Percentiles rank a stretch among this genome's conserved stretches.
Evolutionary conservation across 2,888 invertebrate species (phyloP).

Genomic region (Elegia similella): DNA sequence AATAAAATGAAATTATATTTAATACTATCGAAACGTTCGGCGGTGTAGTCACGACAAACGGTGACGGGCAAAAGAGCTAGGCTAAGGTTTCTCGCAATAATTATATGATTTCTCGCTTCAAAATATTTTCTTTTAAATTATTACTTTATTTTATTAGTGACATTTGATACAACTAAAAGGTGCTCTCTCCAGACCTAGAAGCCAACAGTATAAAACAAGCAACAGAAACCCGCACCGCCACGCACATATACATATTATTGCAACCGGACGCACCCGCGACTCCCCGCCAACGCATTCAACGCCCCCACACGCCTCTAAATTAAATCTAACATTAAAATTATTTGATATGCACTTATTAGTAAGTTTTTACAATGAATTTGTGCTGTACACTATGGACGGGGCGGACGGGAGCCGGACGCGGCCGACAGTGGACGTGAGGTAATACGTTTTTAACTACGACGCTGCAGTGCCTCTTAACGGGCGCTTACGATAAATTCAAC

Average conservation of each 20-base stretch:
- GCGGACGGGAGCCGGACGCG: conserved; percentile 41
- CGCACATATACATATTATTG: conserved; percentile 19
- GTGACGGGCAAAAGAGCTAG: not conserved
- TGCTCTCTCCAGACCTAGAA: not conserved
- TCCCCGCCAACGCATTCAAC: conserved; percentile 33
- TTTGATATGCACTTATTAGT: conserved; percentile 78
- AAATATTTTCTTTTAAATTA: not conserved
- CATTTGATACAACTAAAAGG: not conserved
- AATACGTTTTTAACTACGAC: conserved; percentile 23
- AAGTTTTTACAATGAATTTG: conserved; percentile 75
- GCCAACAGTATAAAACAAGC: conserved; percentile 7
- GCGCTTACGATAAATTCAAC: not conserved
- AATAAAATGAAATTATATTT: conserved; percentile 37
- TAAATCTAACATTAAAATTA: conserved; percentile 74
- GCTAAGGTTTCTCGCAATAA: not conserved
- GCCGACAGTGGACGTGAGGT: conserved; percentile 22
- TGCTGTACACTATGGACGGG: conserved; percentile 69
- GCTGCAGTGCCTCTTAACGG: not conserved
- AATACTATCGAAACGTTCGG: conserved; percentile 51
- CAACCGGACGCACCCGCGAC: conserved; percentile 35
- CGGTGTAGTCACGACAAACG: conserved; percentile 37
- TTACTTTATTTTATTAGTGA: not conserved
- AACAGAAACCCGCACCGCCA: not conserved
- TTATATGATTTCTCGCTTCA: not conserved
- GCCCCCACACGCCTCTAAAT: conserved; percentile 57